A percentile compares a stretch with the other conserved stretches of the same genome.
Evolutionary conservation across 1,140 invertebrate species (phyloP).

Genomic region (Antheraea pernyi): DNA sequence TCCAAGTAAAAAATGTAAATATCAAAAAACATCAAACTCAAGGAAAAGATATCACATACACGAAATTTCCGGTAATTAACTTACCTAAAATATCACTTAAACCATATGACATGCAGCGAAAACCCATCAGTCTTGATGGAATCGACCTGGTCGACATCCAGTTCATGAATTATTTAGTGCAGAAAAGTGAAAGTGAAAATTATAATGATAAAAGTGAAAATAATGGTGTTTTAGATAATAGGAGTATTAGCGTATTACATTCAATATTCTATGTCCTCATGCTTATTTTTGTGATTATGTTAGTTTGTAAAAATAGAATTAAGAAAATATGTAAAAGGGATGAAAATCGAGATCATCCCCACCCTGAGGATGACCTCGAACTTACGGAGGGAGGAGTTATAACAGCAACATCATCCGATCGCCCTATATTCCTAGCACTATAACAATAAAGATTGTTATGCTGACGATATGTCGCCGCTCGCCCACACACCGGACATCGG

Average conservation of each 20-base stretch:
- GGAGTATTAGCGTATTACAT: slow-evolving; percentile 9
- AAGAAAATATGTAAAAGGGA: no score
- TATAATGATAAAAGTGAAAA: slow-evolving; percentile 10
- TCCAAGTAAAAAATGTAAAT: slow-evolving; percentile 1
- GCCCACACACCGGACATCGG: no score
- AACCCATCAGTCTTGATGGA: slow-evolving; percentile 7
- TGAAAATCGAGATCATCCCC: no score
- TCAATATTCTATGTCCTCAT: slow-evolving; percentile 5
- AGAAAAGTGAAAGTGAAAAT: slow-evolving; percentile 4
- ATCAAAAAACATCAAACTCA: slow-evolving; percentile 9
- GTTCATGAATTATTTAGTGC: slow-evolving; percentile 2
- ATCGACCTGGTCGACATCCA: slow-evolving; percentile 15
- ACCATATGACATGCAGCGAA: background rate
- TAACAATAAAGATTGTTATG: no score
- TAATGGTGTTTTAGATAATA: background rate
- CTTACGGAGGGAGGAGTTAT: no score
- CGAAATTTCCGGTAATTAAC: no score
- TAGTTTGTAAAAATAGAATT: background rate
- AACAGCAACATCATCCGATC: no score
- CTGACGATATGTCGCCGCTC: no score
- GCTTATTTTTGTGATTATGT: background rate
- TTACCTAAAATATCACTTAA: slow-evolving; percentile 7
- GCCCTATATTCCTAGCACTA: no score
- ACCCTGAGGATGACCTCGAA: no score
- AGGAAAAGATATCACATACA: no score